phyloP scores from a whole-genome alignment of 2,113 vertebrate species.

The Gadus chalcogrammus region DNA sequence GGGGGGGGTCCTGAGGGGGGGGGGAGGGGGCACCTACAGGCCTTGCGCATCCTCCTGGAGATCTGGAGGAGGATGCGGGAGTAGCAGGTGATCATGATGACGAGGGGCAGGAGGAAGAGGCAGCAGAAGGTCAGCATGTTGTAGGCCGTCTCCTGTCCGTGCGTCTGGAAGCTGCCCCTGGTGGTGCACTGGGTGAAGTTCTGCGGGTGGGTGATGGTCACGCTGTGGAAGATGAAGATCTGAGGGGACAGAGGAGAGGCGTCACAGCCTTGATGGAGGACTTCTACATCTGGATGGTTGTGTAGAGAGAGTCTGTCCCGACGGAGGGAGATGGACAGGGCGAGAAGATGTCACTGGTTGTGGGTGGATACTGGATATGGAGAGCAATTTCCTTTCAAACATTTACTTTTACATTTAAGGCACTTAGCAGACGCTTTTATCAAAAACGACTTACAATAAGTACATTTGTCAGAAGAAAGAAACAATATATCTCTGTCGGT shows the following conservation, averaged over 20 bases:
- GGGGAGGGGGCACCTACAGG: conserved; percentile 33
- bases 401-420: too few relatives aligned
- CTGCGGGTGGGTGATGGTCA: conserved; percentile 58
- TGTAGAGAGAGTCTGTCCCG: background rate
- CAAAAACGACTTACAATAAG: too few relatives aligned
- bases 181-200: conserved; percentile 69
- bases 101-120: conserved; percentile 64
- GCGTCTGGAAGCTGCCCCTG: conserved; percentile 59
- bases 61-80: conserved; percentile 65
- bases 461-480: too few relatives aligned
- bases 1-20: background rate
- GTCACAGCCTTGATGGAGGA: too few relatives aligned
- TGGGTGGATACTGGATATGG: too few relatives aligned
- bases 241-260: background rate
- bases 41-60: conserved; percentile 62
- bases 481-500: too few relatives aligned
- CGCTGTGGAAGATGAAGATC: conserved; percentile 58
- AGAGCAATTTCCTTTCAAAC: too few relatives aligned
- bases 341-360: too few relatives aligned
- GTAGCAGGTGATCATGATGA: conserved; percentile 69
- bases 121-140: conserved; percentile 70
- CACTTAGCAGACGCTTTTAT: too few relatives aligned
- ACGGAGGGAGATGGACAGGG: background rate
- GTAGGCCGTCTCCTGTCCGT: conserved; percentile 66
- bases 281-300: background rate